Base-by-base conservation (phyloP, 2,113 vertebrate species). In the Tragelaphus strepsiceros region DNA sequence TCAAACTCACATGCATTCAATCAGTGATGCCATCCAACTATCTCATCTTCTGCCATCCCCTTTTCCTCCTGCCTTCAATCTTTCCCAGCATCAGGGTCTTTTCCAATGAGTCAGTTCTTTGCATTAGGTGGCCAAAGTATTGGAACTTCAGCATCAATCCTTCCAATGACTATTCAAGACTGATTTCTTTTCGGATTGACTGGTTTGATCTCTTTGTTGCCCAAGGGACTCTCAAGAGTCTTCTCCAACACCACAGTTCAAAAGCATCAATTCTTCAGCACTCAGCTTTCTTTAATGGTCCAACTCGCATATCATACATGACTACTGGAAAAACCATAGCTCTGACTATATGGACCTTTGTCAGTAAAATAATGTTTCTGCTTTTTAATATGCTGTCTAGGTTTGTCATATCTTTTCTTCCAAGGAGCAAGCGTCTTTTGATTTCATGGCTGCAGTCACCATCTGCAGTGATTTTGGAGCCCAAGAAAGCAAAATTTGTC, bases 291-390 rank as follows among this genome's bases (percentile, higher is more conserved):
- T 71, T 39, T 39, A 71, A 71, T 71, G 9, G 9, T 22, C 67
- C 67, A 71, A 39, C n/a, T 39, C 0, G 1, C 19, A 12, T 39
- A 39, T 71, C n/a, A 71, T 71, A 22, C 2, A 0, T 39, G 67
- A 71, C 67, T 71, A 12, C n/a, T 22, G 67, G n/a, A 39, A 71
- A 71, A 71, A 71, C 21, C n/a, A 71, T 71, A 71, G n/a, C 67
- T 39, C 67, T 39, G 67, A 71, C n/a, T 39, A 12, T 71, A 71
- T 39, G 67, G n/a, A 71, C 19, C 5, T 71, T 39, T 71, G n/a
- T 39, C 19, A 22, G n/a, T 71, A 71, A 71, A 35, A 39, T 71
- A 22, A 39, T 22, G 19, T 71, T 35, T 71, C n/a, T 39, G n/a
- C 67, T 71, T 71, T 71, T 71, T 71, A 71, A 39, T 71, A 39